These are phyloP conservation scores for Centropus unirufus DNA, from an alignment of 2,113 vertebrate genomes.

Conservation along the genomic window DNA sequence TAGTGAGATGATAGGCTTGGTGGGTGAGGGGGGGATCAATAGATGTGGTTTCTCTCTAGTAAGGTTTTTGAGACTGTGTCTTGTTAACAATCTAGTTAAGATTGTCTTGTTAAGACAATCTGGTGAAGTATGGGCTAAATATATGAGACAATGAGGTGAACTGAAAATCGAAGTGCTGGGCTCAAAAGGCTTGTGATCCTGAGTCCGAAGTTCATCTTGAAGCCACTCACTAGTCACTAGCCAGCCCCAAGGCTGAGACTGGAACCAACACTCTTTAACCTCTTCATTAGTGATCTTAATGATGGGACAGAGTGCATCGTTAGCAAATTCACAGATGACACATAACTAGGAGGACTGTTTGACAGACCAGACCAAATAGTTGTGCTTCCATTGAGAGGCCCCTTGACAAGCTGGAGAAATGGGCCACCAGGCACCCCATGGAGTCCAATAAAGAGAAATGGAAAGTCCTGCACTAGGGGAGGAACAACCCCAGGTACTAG, in stretches of 20 bases:
- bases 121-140: not conserved
- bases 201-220: not conserved
- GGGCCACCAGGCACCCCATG: not conserved
- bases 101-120: not conserved
- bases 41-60: not conserved
- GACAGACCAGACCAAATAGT: not conserved
- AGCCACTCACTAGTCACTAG: not conserved
- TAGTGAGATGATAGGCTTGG: not conserved
- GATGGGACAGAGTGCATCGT: not conserved
- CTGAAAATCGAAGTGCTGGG: not conserved
- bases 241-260: not conserved
- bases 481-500: not conserved
- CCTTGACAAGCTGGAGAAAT: not conserved
- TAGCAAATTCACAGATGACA: not conserved
- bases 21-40: not conserved
- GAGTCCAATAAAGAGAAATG: not conserved
- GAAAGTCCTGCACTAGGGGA: not conserved
- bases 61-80: not conserved
- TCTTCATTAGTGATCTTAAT: not conserved
- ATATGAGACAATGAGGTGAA: not conserved
- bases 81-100: not conserved
- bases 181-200: not conserved
- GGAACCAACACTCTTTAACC: not conserved
- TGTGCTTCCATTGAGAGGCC: not conserved
- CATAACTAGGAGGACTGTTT: not conserved